These are phyloP conservation scores for Hemichromis elongatus DNA, from an alignment of 2,113 vertebrate genomes.

Conservation along the genomic window DNA sequence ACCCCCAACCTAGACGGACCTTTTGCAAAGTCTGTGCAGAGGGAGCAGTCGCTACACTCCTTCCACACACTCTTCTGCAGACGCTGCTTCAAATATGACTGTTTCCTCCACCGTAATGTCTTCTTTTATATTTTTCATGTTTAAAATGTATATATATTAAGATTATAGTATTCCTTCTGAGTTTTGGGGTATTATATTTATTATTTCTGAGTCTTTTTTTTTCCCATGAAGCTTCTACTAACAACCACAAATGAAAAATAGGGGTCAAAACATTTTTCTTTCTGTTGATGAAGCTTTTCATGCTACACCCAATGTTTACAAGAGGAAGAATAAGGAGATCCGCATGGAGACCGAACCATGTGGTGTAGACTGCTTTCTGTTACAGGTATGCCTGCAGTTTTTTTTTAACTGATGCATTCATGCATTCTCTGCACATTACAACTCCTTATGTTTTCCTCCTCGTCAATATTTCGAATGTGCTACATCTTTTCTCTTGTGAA, in stretches of 20 bases:
- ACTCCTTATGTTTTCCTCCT: background rate
- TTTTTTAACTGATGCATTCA: background rate
- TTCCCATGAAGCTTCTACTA: background rate
- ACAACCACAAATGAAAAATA: background rate
- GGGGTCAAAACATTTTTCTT: background rate
- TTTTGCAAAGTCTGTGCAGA: conserved; percentile 91
- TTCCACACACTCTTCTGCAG: conserved; percentile 98
- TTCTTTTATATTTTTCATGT: background rate
- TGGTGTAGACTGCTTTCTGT: conserved; percentile 91
- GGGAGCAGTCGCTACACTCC: conserved; percentile 95
- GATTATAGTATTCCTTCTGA: background rate
- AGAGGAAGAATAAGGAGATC: conserved; percentile 94
- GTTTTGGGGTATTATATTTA: background rate
- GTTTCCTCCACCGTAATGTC: conserved; percentile 90
- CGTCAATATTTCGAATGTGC: background rate
- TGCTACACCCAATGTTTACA: conserved; percentile 94
- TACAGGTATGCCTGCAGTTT: conserved; percentile 77
- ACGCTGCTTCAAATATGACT: conserved; percentile 99
- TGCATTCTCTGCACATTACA: background rate
- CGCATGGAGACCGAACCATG: conserved; percentile 94
- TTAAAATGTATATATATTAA: background rate
- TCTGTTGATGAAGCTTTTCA: conserved; percentile 84
- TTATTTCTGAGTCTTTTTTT: background rate
- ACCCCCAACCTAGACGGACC: conserved; percentile 96
- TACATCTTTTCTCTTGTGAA: conserved; percentile 42